phyloP scores from a whole-genome alignment of 2,888 invertebrate genomes.

The Zaprionus bogoriensis region DNA sequence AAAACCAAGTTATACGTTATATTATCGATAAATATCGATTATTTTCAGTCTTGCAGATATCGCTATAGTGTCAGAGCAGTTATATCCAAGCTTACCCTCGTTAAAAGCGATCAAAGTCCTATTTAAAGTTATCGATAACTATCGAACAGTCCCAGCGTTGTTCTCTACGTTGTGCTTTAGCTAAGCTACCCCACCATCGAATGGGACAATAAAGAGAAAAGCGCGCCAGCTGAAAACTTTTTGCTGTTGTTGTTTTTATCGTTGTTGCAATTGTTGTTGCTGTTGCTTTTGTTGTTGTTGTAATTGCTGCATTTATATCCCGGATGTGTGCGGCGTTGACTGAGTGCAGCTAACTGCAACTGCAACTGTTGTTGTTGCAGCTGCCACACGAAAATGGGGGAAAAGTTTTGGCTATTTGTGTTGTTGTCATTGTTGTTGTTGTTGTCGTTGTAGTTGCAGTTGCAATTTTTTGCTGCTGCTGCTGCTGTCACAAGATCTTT shows the following conservation, averaged over 20 bases:
- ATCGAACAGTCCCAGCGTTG: not conserved
- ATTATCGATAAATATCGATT: no score
- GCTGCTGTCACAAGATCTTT: conserved; percentile 48
- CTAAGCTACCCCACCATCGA: not conserved
- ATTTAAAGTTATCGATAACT: not conserved
- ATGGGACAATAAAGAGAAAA: conserved; percentile 23
- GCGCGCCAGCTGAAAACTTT: conserved; percentile 33
- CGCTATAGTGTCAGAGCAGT: no score
- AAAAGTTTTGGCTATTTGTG: conserved; percentile 28
- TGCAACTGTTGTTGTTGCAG: conserved; percentile 16
- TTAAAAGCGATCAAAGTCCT: not conserved
- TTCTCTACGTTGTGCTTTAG: not conserved
- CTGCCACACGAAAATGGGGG: conserved; percentile 36
- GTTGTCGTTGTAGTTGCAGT: conserved; percentile 14
- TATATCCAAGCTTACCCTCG: no score
- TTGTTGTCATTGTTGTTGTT: conserved; percentile 12
- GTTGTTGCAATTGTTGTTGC: not conserved
- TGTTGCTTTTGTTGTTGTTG: conserved; percentile 14
- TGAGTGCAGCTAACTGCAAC: conserved; percentile 40
- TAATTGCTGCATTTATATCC: conserved; percentile 36
- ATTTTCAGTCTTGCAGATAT: no score
- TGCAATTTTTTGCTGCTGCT: conserved; percentile 10
- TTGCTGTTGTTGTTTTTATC: conserved; percentile 7
- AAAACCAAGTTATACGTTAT: no score
- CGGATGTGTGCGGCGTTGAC: conserved; percentile 43